Base-by-base conservation (phyloP, 2,888 invertebrate species). In the Cinara cedri region DNA sequence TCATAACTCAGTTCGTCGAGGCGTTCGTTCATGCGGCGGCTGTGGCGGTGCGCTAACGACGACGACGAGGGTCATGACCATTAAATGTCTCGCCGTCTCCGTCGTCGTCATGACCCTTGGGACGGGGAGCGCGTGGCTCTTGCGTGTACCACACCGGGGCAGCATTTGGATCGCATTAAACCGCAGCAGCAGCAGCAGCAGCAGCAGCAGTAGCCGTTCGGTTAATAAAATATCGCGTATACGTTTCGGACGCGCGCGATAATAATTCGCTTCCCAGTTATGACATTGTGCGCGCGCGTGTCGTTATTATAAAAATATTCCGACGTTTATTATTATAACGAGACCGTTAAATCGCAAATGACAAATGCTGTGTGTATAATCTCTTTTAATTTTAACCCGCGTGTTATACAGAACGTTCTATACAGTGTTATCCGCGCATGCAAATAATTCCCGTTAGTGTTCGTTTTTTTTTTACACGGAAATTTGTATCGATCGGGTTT, bases 21-120 rank as follows among this genome's bases (percentile, higher is more conserved):
- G n/a, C n/a, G n/a, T n/a, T 60, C 74, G 42, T 74, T 19, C 75
- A 55, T 21, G 65, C 76, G n/a, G 55, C 66, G 42, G 34, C 34
- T 3, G 34, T 34, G 34, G 34, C 13, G 19, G 19, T 66, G 24
- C n/a, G n/a, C n/a, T n/a, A n/a, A 26, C 26, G 1, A 3, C 8
- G 66, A 65, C 9, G 19, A 54, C n/a, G 42, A 71, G 54, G 34
- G 55, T 55, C 54, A 55, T 19, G 55, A 71, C 16, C 4, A 16
- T 16, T 66, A 16, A 62, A 62, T 26, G 19, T 60, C 60, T 19
- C 19, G 13, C 19, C 62, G 42, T n/a, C n/a, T n/a, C 62, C 42
- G 10, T 3, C 1, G 54, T 8, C 8, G 21, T 34, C 14, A 19
- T 3, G 49, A 44, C 16, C 19, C 46, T 16, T 24, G 11, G 3